phyloP scores from a whole-genome alignment of 1,140 invertebrate genomes.

The Agraylea sexmaculata region DNA sequence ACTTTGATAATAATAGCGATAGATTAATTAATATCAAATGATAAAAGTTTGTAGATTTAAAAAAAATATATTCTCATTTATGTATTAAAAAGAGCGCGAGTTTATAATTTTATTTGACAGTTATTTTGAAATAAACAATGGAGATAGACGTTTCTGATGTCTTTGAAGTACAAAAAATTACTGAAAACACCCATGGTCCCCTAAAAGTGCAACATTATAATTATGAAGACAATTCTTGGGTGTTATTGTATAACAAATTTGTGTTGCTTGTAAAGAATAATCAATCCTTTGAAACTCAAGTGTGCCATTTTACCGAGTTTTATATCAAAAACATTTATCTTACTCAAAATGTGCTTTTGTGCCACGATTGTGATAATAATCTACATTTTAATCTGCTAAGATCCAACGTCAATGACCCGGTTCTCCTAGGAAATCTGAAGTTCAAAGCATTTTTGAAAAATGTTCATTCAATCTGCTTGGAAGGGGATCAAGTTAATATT shows the following conservation, averaged over 20 bases:
- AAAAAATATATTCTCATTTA: no score
- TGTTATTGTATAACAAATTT: constrained; percentile 10
- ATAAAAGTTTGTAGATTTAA: no score
- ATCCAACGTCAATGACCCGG: constrained; percentile 1
- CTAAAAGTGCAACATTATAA: no score
- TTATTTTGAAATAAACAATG: no score
- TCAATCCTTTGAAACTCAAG: background rate
- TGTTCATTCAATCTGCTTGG: background rate
- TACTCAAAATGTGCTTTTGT: constrained; percentile 7
- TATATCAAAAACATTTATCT: constrained; percentile 8
- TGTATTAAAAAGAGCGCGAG: no score
- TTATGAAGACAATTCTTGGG: background rate
- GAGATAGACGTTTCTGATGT: no score
- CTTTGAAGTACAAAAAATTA: no score
- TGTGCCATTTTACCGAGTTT: constrained; percentile 1
- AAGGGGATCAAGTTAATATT: constrained; percentile 6
- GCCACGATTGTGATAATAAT: constrained; percentile 1
- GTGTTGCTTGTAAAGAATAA: constrained; percentile 6
- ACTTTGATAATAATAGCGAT: no score
- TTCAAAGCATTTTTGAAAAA: constrained; percentile 10
- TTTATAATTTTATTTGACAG: no score
- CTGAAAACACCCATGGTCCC: no score
- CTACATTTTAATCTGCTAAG: constrained; percentile 6
- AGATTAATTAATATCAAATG: no score
- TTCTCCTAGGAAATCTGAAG: constrained; percentile 4